phyloP scores from a whole-genome alignment of 2,797 vertebrate species.

The Catostomus latipinnis region DNA sequence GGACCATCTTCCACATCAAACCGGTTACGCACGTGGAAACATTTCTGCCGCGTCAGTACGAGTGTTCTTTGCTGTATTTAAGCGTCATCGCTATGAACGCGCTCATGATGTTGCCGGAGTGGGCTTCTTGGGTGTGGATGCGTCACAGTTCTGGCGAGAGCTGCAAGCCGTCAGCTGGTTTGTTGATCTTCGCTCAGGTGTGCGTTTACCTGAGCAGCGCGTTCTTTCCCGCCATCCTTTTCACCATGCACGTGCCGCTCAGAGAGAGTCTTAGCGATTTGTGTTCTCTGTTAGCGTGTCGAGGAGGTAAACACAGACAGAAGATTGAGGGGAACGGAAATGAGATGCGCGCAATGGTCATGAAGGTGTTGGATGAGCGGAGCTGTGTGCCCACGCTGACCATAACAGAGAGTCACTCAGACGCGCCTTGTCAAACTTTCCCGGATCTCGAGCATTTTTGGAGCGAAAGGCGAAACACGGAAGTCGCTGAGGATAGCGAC shows the following conservation, averaged over 20 bases:
- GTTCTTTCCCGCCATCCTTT: constrained; percentile 73
- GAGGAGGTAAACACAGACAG: constrained; percentile 52
- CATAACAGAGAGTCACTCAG: constrained; percentile 50
- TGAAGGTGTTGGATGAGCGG: constrained; percentile 53
- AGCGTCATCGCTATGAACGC: constrained; percentile 74
- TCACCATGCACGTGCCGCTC: constrained; percentile 79
- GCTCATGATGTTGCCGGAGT: constrained; percentile 80
- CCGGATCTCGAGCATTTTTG: constrained; percentile 86
- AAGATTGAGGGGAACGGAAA: constrained; percentile 68
- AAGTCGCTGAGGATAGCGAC: constrained; percentile 75
- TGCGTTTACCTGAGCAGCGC: constrained; percentile 78
- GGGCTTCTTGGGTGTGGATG: constrained; percentile 80
- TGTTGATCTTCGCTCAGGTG: constrained; percentile 74
- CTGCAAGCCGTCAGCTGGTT: constrained; percentile 69
- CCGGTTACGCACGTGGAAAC: constrained; percentile 66
- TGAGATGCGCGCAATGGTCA: constrained; percentile 63
- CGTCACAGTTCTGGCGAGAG: constrained; percentile 65
- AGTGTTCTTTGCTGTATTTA: constrained; percentile 73
- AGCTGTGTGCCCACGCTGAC: constrained; percentile 10
- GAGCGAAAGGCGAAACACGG: constrained; percentile 80
- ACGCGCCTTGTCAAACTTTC: constrained; percentile 69
- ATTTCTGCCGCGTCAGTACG: constrained; percentile 65
- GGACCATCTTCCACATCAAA: constrained; percentile 66
- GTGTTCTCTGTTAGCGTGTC: constrained; percentile 68
- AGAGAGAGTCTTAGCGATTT: constrained; percentile 70